phyloP scores from a whole-genome alignment of 1,140 invertebrate species.

The Brachionus plicatilis region DNA sequence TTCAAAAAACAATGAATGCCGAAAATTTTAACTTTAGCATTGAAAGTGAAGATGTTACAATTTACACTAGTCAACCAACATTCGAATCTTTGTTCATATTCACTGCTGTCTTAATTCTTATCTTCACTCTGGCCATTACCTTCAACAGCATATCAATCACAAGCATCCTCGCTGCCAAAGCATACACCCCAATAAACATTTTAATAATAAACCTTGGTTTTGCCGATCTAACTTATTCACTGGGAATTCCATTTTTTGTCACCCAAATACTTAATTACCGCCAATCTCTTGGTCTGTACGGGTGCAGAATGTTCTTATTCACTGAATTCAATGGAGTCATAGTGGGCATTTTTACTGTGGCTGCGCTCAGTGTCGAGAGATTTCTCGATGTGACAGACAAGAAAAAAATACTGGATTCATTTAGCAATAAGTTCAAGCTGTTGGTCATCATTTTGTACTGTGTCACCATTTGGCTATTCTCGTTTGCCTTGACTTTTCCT shows the following conservation, averaged over 20 bases:
- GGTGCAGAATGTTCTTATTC: constrained; percentile 8
- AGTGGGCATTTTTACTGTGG: constrained; percentile 29
- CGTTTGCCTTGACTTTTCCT: constrained; percentile 9
- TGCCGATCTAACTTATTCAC: background rate
- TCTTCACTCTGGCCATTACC: background rate
- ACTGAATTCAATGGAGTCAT: constrained; percentile 28
- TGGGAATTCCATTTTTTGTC: constrained; percentile 30
- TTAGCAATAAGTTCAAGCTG: constrained; percentile 8
- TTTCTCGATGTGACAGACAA: constrained; percentile 23
- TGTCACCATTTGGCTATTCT: background rate
- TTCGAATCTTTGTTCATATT: constrained; percentile 7
- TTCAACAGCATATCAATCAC: constrained; percentile 16
- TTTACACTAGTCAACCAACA: background rate
- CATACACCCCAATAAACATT: constrained; percentile 19
- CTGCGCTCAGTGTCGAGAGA: constrained; percentile 12
- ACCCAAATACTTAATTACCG: background rate
- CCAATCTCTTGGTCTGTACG: background rate
- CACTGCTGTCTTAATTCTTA: background rate
- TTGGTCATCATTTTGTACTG: constrained; percentile 1
- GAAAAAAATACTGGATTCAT: constrained; percentile 6
- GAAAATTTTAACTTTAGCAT: background rate
- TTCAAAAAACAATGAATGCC: background rate
- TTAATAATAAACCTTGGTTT: constrained; percentile 26
- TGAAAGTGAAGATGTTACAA: background rate
- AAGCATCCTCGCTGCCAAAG: background rate